Conservation (phyloP, 2,888 invertebrate genomes). For the Rhingia rostrata region DNA sequence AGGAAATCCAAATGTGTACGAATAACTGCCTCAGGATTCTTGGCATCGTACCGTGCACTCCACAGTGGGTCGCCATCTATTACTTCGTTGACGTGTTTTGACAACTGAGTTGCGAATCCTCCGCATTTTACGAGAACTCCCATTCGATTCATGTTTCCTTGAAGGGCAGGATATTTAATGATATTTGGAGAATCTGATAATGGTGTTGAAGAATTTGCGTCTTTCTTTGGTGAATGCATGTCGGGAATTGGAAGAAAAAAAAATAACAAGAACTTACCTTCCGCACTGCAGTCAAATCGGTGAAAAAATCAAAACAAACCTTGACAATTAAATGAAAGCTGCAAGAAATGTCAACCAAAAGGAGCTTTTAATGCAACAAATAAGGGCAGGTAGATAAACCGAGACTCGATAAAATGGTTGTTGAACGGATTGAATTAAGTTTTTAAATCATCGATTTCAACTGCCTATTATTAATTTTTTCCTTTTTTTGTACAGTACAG, state of each 20-base stretch:
- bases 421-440: too few relatives aligned
- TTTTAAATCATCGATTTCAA: too few relatives aligned
- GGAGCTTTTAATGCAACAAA: slow-evolving; percentile 28
- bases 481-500: too few relatives aligned
- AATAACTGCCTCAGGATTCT: slow-evolving; percentile 90
- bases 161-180: neutral
- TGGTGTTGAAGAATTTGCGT: neutral
- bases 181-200: neutral
- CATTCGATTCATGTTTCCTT: slow-evolving; percentile 27
- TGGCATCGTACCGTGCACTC: slow-evolving; percentile 91
- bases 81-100: slow-evolving; percentile 88
- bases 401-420: slow-evolving; percentile 45
- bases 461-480: too few relatives aligned
- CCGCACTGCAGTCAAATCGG: slow-evolving; percentile 42
- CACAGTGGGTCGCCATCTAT: slow-evolving; percentile 94
- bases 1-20: slow-evolving; percentile 92
- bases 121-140: slow-evolving; percentile 86
- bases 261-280: slow-evolving; percentile 23
- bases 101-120: slow-evolving; percentile 91
- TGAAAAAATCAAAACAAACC: slow-evolving; percentile 64
- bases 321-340: slow-evolving; percentile 55
- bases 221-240: neutral
- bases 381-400: slow-evolving; percentile 3
- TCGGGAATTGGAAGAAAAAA: slow-evolving; percentile 8
- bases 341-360: slow-evolving; percentile 46